phyloP scores from a whole-genome alignment of 2,888 invertebrate genomes.

The Sicus ferrugineus region DNA sequence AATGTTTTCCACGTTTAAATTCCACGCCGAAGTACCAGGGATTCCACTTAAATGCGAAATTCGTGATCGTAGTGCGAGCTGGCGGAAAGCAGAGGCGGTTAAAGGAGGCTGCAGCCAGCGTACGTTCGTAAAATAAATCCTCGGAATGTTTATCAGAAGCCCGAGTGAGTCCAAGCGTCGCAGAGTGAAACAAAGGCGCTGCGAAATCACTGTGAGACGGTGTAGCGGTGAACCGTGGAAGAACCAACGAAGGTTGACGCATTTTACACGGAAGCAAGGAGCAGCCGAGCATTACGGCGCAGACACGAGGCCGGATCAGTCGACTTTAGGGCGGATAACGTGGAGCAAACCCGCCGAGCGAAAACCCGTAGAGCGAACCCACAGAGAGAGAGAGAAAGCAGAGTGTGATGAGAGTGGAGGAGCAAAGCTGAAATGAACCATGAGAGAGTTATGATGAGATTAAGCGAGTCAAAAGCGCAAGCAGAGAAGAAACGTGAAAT shows the following conservation, averaged over 20 bases:
- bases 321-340: not conserved
- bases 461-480: not conserved
- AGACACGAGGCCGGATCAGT: not conserved
- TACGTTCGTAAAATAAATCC: not conserved
- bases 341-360: not conserved
- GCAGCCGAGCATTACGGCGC: not conserved
- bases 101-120: not conserved
- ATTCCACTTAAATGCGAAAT: no score
- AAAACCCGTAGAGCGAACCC: no score
- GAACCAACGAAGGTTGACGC: slow-evolving; percentile 14
- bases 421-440: not conserved
- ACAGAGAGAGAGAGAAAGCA: not conserved
- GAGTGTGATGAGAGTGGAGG: not conserved
- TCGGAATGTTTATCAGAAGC: not conserved
- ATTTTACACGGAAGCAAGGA: not conserved
- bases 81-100: no score
- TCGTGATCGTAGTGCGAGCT: no score
- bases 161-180: not conserved
- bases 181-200: not conserved
- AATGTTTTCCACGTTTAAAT: not conserved
- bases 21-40: not conserved
- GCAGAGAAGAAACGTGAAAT: no score
- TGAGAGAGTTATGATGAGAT: not conserved
- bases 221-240: not conserved
- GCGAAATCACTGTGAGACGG: no score